phyloP scores from a whole-genome alignment of 2,888 invertebrate species.

The Trissolcus brochymenae region DNA sequence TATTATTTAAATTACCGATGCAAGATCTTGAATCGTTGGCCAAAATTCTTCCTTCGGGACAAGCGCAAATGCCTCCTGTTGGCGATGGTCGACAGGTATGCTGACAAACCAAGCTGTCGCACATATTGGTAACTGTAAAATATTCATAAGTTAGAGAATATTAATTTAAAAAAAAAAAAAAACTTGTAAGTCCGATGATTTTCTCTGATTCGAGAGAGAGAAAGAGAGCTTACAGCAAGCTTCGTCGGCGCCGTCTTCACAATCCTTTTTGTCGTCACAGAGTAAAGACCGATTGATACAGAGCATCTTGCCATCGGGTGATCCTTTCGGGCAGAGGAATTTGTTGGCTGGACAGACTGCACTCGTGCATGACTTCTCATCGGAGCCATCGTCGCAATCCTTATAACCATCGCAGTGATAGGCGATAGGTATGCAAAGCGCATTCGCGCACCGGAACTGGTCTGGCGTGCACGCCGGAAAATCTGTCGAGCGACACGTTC shows the following conservation, averaged over 20 bases:
- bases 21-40: conserved; percentile 90
- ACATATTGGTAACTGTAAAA: conserved; percentile 85
- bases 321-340: conserved; percentile 91
- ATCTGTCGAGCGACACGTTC: conserved; percentile 78
- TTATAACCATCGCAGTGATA: conserved; percentile 91
- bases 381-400: conserved; percentile 94
- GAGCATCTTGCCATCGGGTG: conserved; percentile 84
- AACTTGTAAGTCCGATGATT: neutral
- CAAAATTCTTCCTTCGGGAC: conserved; percentile 90
- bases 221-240: conserved; percentile 91
- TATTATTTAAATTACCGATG: conserved; percentile 77
- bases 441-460: conserved; percentile 95
- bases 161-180: neutral
- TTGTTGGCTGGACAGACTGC: conserved; percentile 93
- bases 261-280: conserved; percentile 94
- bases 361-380: conserved; percentile 91
- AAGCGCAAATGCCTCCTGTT: conserved; percentile 92
- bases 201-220: too few relatives aligned
- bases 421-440: conserved; percentile 92
- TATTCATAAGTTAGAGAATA: neutral
- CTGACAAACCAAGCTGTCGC: conserved; percentile 91
- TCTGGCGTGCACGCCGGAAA: conserved; percentile 92
- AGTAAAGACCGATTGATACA: conserved; percentile 92
- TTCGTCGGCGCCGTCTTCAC: conserved; percentile 94
- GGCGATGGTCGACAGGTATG: conserved; percentile 94